Percentiles rank a stretch among this genome's conserved stretches.
These are phyloP conservation scores for Pogonognathellus flavescens DNA, from an alignment of 1,140 invertebrate genomes.

Conservation along the genomic window DNA sequence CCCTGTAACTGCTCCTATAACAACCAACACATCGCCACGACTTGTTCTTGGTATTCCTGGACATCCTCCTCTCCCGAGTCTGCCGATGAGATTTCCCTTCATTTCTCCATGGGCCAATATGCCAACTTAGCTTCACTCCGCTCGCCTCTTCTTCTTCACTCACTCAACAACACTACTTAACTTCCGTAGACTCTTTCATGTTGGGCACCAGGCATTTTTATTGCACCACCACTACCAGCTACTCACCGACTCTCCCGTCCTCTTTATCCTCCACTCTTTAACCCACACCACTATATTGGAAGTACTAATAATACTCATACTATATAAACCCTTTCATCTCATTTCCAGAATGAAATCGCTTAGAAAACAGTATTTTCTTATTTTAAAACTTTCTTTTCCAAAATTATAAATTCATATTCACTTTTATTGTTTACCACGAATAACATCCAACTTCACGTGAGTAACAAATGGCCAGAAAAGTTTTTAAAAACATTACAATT, in stretches of 20 bases:
- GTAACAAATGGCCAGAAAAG: no score
- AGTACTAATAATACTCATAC: no score
- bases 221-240: not conserved
- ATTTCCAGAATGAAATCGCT: no score
- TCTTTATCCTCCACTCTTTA: not conserved
- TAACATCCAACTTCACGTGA: no score
- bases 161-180: not conserved
- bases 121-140: slow-evolving; percentile 8
- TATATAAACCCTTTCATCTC: no score
- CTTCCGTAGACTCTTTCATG: not conserved
- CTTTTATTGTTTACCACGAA: no score
- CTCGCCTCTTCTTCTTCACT: no score
- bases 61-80: not conserved
- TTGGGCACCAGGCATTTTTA: not conserved
- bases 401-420: no score
- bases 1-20: not conserved
- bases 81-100: not conserved
- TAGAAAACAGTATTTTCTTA: no score
- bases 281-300: not conserved
- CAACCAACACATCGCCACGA: not conserved
- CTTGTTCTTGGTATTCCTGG: slow-evolving; percentile 9
- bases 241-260: not conserved
- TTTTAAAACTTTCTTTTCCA: no score
- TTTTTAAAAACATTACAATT: no score
- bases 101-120: slow-evolving; percentile 37